Base-by-base conservation (phyloP, 1,140 invertebrate genomes). In the Dryas iulia region DNA sequence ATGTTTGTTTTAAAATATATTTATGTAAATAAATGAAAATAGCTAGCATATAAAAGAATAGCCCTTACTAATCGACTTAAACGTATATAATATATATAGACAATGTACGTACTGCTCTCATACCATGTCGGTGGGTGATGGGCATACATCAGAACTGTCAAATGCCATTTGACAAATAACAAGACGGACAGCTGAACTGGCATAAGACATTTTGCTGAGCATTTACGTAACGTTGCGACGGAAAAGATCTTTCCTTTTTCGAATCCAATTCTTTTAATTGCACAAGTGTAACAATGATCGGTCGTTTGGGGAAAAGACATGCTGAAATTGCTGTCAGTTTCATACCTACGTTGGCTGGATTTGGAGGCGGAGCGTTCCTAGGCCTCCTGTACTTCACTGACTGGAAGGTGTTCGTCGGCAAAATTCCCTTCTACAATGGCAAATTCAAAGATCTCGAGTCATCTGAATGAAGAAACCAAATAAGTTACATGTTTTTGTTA, bases 381-480 rank as follows among this genome's bases (percentile, higher is more conserved):
- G 89, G 82, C 0, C 31, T 95, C 3, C 83, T 95, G 8, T 97
- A 96, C 83, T 93, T 96, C 58, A 96, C 96, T 0, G 96, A 97
- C 76, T 97, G 96, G 96, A 95, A 95, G 87, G 75, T 94, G 11
- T 85, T 97, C 66, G 87, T 95, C 35, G 92, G 95, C 76, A 94
- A 95, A 79, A 84, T 97, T 52, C 96, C 96, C 21, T 96, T 93
- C 82, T 97, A 97, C 83, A 93, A 93, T 73, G 93, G 93, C 61
- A 97, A 97, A 90, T 97, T 95, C 81, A 83, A 93, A 7, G 87
- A 93, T 71, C 83, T 92, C 59, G 72, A 66, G 56, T 69, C 12
- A 31, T 18, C 14, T n/a, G 39, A 47, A 47, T 47, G 71, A 74
- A 68, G 65, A 76, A 62, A 14, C 8, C 4, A 30, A 33, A 54